Percentiles rank a stretch among this genome's conserved stretches.
Conservation (phyloP, 2,113 vertebrate genomes). For the Nerophis ophidion region DNA sequence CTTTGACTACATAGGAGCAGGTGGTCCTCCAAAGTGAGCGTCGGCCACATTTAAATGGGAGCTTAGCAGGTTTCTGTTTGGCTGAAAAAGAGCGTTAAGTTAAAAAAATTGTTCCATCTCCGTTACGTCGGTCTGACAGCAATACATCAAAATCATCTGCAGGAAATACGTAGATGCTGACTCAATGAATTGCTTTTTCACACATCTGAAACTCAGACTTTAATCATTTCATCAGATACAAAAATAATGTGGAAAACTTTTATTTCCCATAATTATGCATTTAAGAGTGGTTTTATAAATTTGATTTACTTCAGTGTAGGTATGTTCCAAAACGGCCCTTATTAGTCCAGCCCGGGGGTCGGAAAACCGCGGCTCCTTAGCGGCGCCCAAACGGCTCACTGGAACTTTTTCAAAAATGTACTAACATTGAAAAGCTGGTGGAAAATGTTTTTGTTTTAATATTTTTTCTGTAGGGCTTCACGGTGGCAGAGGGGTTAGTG, state of each 20-base stretch:
- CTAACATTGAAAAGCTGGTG: too few relatives aligned
- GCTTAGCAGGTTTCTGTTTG: neutral
- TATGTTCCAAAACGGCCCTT: too few relatives aligned
- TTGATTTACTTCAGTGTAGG: too few relatives aligned
- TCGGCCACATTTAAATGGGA: neutral
- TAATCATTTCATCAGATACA: neutral
- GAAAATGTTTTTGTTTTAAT: too few relatives aligned
- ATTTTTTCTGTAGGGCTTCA: too few relatives aligned
- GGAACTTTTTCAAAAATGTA: too few relatives aligned
- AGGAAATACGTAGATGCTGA: constrained; percentile 2
- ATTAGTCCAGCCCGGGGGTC: too few relatives aligned
- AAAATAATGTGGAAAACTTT: neutral
- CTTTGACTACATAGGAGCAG: constrained; percentile 6
- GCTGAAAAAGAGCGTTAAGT: neutral
- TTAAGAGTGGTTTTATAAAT: too few relatives aligned
- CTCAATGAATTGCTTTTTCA: constrained; percentile 1
- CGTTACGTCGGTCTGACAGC: neutral
- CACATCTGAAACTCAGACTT: neutral
- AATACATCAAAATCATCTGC: constrained; percentile 6
- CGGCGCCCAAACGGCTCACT: too few relatives aligned
- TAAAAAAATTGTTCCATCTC: neutral
- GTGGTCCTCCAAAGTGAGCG: constrained; percentile 8
- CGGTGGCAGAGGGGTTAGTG: too few relatives aligned
- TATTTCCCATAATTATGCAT: neutral
- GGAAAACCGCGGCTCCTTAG: too few relatives aligned